Evolutionary conservation across 1,140 invertebrate species (phyloP).

Genomic region (Scaptodrosophila lebanonensis): DNA sequence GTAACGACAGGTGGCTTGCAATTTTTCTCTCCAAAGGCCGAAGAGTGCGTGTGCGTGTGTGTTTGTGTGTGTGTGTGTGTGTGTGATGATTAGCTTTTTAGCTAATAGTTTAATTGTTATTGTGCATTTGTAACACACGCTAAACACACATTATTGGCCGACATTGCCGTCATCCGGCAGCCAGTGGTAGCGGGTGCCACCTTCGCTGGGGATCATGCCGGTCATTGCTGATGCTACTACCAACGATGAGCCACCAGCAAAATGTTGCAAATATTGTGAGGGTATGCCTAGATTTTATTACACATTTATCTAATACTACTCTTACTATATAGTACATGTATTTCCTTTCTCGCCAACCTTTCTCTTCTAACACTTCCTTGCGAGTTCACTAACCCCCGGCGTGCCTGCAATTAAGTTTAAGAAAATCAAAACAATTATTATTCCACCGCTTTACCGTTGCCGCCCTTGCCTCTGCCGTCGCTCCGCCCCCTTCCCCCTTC

Average conservation of each 20-base stretch:
- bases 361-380: no score
- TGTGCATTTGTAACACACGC: no score
- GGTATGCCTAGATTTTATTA: conserved; percentile 71
- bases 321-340: conserved; percentile 5
- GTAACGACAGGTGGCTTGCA: conserved; percentile 27
- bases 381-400: conserved; percentile 62
- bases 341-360: neutral
- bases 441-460: neutral
- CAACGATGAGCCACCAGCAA: conserved; percentile 77
- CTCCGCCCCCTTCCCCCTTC: conserved; percentile 17
- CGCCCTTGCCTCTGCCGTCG: neutral
- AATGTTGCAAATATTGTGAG: conserved; percentile 78
- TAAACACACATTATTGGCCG: no score
- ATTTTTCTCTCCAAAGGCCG: neutral
- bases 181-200: conserved; percentile 15
- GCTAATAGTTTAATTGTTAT: no score
- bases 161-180: no score
- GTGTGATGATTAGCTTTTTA: conserved; percentile 6
- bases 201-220: conserved; percentile 68
- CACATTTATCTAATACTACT: conserved; percentile 12
- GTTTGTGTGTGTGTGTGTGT: neutral
- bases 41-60: conserved; percentile 17
- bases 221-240: conserved; percentile 72
- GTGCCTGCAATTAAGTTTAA: conserved; percentile 56
- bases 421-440: conserved; percentile 64